phyloP scores from a whole-genome alignment of 1,140 invertebrate genomes.

The Apis laboriosa region DNA sequence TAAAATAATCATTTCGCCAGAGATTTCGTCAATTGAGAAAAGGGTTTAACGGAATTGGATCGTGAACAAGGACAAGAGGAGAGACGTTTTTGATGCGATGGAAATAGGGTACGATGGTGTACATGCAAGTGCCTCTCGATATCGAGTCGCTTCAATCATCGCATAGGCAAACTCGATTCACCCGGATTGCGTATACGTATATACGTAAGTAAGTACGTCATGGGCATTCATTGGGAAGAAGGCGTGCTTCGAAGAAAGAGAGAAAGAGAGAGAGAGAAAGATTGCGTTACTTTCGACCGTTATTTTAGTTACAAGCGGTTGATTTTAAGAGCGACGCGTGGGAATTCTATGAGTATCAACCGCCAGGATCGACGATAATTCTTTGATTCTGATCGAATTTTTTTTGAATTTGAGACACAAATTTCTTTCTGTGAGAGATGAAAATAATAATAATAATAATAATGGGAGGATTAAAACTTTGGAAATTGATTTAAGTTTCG shows the following conservation, averaged over 20 bases:
- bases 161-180: constrained; percentile 26
- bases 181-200: background rate
- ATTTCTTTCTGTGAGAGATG: no score
- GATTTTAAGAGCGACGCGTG: constrained; percentile 57
- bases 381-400: no score
- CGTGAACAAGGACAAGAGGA: background rate
- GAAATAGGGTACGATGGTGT: constrained; percentile 2
- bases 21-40: no score
- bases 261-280: constrained; percentile 1
- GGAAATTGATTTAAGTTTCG: no score
- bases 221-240: background rate
- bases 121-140: constrained; percentile 8
- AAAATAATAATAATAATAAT: no score
- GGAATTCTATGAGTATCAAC: constrained; percentile 6
- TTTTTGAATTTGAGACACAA: no score
- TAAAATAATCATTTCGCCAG: no score
- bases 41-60: constrained; percentile 9
- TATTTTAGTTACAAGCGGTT: constrained; percentile 57
- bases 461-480: no score
- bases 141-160: background rate
- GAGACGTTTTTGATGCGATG: background rate
- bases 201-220: background rate
- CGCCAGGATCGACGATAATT: background rate
- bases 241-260: constrained; percentile 23
- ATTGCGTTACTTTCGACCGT: constrained; percentile 64